A percentile compares a stretch with the other conserved stretches of the same genome.
Evolutionary conservation across 2,888 invertebrate species (phyloP).

Genomic region (Pammene aurita): DNA sequence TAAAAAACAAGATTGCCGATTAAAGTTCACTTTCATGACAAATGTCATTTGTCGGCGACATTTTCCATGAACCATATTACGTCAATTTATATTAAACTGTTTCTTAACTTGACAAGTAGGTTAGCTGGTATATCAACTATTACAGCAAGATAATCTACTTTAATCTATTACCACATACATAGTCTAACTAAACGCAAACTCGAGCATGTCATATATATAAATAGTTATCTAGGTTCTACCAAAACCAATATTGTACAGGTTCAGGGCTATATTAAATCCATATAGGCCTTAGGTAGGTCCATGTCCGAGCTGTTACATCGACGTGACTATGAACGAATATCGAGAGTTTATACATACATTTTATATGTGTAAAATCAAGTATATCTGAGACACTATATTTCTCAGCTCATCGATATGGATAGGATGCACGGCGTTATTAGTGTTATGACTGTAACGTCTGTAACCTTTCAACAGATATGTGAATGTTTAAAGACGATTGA

Average conservation of each 20-base stretch:
- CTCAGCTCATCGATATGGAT: background rate
- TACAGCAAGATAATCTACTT: conserved; percentile 35
- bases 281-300: background rate
- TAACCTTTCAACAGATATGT: background rate
- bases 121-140: conserved; percentile 35
- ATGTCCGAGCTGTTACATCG: background rate
- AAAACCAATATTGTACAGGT: conserved; percentile 31
- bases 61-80: conserved; percentile 18
- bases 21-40: conserved; percentile 25
- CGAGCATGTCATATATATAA: conserved; percentile 6
- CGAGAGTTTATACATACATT: too few relatives aligned
- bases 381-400: background rate
- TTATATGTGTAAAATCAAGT: too few relatives aligned
- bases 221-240: conserved; percentile 17
- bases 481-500: background rate
- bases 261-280: background rate
- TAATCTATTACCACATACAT: conserved; percentile 26
- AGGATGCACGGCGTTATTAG: background rate
- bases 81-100: conserved; percentile 29
- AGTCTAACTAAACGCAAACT: conserved; percentile 10
- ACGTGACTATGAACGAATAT: background rate
- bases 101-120: conserved; percentile 29
- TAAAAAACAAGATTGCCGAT: conserved; percentile 15
- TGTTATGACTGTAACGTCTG: too few relatives aligned
- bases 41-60: conserved; percentile 23